These are phyloP conservation scores for Monodelphis domestica DNA, from an alignment of 2,797 vertebrate species.

Conservation along the genomic window DNA sequence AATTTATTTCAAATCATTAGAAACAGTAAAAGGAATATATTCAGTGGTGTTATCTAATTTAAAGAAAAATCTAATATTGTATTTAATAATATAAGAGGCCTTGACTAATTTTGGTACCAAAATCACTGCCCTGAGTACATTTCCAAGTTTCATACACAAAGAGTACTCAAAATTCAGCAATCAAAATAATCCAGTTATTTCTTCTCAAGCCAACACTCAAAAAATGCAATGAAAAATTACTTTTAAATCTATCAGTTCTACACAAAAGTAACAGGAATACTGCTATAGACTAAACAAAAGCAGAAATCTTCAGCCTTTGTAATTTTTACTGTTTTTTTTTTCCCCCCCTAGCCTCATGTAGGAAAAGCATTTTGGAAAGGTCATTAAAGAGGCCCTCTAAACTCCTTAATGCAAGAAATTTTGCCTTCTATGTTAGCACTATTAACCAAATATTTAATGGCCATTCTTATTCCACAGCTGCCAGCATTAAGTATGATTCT, in stretches of 20 bases:
- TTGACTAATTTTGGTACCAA: slow-evolving; percentile 46
- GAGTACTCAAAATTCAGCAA: slow-evolving; percentile 62
- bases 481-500: slow-evolving; percentile 73
- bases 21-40: slow-evolving; percentile 38
- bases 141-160: slow-evolving; percentile 27
- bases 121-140: slow-evolving; percentile 34
- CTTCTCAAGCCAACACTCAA: slow-evolving; percentile 65
- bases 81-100: slow-evolving; percentile 38
- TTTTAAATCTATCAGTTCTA: slow-evolving; percentile 73
- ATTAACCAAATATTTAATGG: slow-evolving; percentile 68
- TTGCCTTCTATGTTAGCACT: slow-evolving; percentile 54
- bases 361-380: slow-evolving; percentile 90
- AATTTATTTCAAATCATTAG: slow-evolving; percentile 47
- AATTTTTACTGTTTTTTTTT: slow-evolving; percentile 75
- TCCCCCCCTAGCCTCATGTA: slow-evolving; percentile 85
- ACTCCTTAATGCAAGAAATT: slow-evolving; percentile 68
- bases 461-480: slow-evolving; percentile 68
- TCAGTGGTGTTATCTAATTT: slow-evolving; percentile 55
- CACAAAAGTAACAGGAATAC: slow-evolving; percentile 80
- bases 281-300: slow-evolving; percentile 89
- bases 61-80: slow-evolving; percentile 35
- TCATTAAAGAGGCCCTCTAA: slow-evolving; percentile 87
- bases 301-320: slow-evolving; percentile 81
- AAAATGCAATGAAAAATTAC: slow-evolving; percentile 74
- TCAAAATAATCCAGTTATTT: slow-evolving; percentile 69